Conservation (phyloP, 2,113 vertebrate genomes). For the Callospermophilus lateralis region DNA sequence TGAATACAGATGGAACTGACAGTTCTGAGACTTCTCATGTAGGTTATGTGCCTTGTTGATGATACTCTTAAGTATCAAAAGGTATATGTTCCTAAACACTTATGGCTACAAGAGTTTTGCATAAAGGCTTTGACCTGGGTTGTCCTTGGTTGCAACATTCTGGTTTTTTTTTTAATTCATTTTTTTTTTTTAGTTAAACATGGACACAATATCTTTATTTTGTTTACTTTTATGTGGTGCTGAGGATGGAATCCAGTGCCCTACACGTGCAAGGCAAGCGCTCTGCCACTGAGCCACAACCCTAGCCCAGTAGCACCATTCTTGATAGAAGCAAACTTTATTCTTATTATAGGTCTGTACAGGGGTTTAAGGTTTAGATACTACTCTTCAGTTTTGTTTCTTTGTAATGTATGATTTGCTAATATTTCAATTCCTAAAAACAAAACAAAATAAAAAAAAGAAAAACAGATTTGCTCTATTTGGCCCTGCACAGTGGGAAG, state of each 20-base stretch:
- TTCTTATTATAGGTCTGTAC: background rate
- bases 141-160: background rate
- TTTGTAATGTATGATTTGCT: background rate
- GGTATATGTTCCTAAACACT: background rate
- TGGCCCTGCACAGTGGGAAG: background rate
- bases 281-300: no score
- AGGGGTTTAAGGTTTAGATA: background rate
- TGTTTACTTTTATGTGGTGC: no score
- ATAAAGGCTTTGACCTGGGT: background rate
- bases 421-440: background rate
- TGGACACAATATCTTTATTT: no score
- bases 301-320: background rate
- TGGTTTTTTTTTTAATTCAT: no score
- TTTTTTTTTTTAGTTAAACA: no score
- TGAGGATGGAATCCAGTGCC: no score
- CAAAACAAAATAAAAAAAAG: background rate
- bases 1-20: background rate
- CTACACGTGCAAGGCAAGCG: no score
- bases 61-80: background rate
- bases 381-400: background rate
- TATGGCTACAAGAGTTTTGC: background rate
- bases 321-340: background rate
- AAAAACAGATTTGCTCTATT: background rate
- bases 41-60: background rate
- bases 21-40: background rate